Conservation (phyloP, 2,888 invertebrate species). For the Dryomyza anilis region DNA sequence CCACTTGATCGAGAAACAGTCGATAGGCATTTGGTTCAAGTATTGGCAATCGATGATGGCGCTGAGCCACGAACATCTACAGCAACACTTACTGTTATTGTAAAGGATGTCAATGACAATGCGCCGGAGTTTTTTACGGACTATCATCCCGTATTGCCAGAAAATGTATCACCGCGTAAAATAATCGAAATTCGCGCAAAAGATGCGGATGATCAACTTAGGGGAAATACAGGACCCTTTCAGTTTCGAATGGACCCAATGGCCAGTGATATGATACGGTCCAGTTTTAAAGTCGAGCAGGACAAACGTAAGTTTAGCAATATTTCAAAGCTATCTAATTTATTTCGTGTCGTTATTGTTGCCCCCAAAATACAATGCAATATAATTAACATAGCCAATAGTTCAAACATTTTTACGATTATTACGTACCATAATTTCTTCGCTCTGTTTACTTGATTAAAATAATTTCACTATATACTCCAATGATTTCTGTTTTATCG, state of each 20-base stretch:
- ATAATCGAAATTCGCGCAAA: constrained; percentile 90
- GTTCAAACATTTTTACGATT: no score
- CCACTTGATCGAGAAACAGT: constrained; percentile 90
- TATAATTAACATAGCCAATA: no score
- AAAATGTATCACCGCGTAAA: constrained; percentile 87
- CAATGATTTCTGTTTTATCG: background rate
- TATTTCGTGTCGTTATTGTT: no score
- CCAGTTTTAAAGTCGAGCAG: constrained; percentile 94
- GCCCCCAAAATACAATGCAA: no score
- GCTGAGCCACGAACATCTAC: constrained; percentile 89
- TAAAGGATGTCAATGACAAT: constrained; percentile 93
- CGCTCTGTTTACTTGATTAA: no score
- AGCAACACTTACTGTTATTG: constrained; percentile 88
- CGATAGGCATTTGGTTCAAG: constrained; percentile 91
- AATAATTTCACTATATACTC: background rate
- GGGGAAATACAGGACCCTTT: constrained; percentile 94
- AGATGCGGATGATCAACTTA: constrained; percentile 88
- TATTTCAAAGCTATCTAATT: background rate
- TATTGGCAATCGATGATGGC: constrained; percentile 91
- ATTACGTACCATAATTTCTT: no score
- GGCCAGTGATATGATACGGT: constrained; percentile 87
- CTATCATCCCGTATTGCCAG: constrained; percentile 87
- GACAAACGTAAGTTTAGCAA: constrained; percentile 78
- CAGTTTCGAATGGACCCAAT: constrained; percentile 89
- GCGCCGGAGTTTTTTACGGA: constrained; percentile 89